Conservation (phyloP, 92 coral and sea anemone species). For the Plumapathes pennacea region DNA sequence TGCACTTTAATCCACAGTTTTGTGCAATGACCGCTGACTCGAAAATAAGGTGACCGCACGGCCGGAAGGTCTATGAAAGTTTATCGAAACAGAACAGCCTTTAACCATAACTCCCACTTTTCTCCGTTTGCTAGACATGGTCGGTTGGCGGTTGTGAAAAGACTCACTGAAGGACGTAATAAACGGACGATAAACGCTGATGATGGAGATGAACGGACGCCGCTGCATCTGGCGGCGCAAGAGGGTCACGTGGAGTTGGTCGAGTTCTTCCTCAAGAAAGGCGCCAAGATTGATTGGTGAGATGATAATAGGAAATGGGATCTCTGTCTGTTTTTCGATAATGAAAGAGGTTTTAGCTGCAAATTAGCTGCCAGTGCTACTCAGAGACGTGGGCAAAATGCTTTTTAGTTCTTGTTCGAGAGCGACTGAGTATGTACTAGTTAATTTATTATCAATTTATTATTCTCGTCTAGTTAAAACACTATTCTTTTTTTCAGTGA, state of each 20-base stretch:
- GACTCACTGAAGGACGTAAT: conserved; percentile 78
- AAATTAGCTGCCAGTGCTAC: too few species aligned
- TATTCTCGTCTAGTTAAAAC: background rate
- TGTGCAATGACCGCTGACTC: too few species aligned
- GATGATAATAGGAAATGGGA: too few species aligned
- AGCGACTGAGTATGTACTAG: background rate
- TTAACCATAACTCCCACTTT: too few species aligned
- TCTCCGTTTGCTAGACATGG: conserved; percentile 10
- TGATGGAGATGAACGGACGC: conserved; percentile 77
- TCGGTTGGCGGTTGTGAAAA: conserved; percentile 49
- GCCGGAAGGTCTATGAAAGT: too few species aligned
- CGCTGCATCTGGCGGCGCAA: conserved; percentile 76
- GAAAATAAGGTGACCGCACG: too few species aligned
- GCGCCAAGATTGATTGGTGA: conserved; percentile 74
- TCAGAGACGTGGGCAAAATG: too few species aligned
- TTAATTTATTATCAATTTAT: background rate
- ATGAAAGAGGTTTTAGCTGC: too few species aligned
- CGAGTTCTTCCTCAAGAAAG: conserved; percentile 75
- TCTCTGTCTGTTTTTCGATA: too few species aligned
- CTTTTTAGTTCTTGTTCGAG: too few species aligned
- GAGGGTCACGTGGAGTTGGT: conserved; percentile 86
- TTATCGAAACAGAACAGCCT: too few species aligned
- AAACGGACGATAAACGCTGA: conserved; percentile 74
- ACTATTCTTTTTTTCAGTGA: conserved; percentile 54
- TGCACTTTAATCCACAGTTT: too few species aligned